Conservation (phyloP, 2,888 invertebrate genomes). For the Unio pictorum region DNA sequence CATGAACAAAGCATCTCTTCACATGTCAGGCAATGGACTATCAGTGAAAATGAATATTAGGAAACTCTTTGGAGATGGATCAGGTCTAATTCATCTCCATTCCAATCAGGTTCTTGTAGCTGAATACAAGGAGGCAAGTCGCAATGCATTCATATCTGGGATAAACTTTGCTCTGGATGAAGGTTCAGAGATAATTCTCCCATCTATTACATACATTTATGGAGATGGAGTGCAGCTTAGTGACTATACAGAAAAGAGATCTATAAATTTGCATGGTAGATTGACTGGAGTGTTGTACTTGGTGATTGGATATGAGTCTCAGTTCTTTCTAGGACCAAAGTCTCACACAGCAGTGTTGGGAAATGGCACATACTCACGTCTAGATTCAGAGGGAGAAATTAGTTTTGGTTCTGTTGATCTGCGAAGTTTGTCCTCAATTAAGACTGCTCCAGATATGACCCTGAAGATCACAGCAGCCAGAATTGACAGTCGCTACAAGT, state of each 20-base stretch:
- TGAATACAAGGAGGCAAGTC: slow-evolving; percentile 41
- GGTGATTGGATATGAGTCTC: slow-evolving; percentile 40
- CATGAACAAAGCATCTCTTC: slow-evolving; percentile 43
- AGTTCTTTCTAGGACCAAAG: slow-evolving; percentile 35
- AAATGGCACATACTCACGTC: slow-evolving; percentile 27
- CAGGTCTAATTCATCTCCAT: slow-evolving; percentile 49
- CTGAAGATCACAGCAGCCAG: slow-evolving; percentile 33
- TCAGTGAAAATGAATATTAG: slow-evolving; percentile 32
- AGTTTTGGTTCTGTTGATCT: slow-evolving; percentile 49
- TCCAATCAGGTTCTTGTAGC: slow-evolving; percentile 33
- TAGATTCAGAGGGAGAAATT: slow-evolving; percentile 30
- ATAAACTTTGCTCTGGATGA: slow-evolving; percentile 50
- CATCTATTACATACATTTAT: slow-evolving; percentile 48
- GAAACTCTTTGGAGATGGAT: slow-evolving; percentile 43
- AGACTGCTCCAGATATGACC: slow-evolving; percentile 39
- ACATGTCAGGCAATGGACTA: slow-evolving; percentile 29
- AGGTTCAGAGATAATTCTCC: slow-evolving; percentile 40
- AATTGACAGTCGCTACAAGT: slow-evolving; percentile 43
- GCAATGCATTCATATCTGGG: slow-evolving; percentile 47
- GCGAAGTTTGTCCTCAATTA: slow-evolving; percentile 42
- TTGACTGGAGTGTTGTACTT: slow-evolving; percentile 48
- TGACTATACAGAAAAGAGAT: slow-evolving; percentile 34
- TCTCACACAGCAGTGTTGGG: slow-evolving; percentile 46
- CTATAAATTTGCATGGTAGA: slow-evolving; percentile 42
- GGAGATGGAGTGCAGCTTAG: slow-evolving; percentile 42